phyloP scores from a whole-genome alignment of 2,797 vertebrate genomes.

The Pipistrellus pipistrellus region DNA sequence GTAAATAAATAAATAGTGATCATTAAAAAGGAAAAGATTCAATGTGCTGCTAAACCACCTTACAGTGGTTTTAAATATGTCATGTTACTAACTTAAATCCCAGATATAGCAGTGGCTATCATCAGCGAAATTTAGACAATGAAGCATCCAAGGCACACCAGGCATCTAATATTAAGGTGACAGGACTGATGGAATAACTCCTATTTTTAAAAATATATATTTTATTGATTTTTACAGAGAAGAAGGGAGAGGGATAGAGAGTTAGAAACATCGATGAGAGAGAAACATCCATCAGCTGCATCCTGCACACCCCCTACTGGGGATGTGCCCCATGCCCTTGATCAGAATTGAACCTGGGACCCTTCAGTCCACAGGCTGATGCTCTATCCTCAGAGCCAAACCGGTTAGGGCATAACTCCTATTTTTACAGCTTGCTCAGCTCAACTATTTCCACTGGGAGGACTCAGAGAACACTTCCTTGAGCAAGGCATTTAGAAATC shows the following conservation, averaged over 20 bases:
- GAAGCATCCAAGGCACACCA: neutral
- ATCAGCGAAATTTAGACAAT: neutral
- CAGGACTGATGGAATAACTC: neutral
- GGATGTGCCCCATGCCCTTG: too few relatives aligned
- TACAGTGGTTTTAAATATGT: neutral
- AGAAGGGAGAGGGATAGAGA: too few relatives aligned
- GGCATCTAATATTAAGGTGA: neutral
- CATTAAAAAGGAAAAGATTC: neutral
- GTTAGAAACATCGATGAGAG: too few relatives aligned
- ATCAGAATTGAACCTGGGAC: too few relatives aligned
- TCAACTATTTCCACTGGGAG: neutral
- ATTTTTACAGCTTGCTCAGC: neutral
- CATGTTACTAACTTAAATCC: neutral
- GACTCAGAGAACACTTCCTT: neutral
- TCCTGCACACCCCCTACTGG: too few relatives aligned
- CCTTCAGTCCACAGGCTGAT: too few relatives aligned
- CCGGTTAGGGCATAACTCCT: neutral
- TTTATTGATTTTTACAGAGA: too few relatives aligned
- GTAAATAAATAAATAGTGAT: neutral
- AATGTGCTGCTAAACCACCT: neutral
- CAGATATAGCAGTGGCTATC: neutral
- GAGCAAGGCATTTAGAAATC: neutral
- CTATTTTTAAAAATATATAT: neutral
- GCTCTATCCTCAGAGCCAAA: too few relatives aligned
- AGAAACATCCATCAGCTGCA: too few relatives aligned